phyloP scores from a whole-genome alignment of 2,888 invertebrate genomes.

The Nemoura dubitans region DNA sequence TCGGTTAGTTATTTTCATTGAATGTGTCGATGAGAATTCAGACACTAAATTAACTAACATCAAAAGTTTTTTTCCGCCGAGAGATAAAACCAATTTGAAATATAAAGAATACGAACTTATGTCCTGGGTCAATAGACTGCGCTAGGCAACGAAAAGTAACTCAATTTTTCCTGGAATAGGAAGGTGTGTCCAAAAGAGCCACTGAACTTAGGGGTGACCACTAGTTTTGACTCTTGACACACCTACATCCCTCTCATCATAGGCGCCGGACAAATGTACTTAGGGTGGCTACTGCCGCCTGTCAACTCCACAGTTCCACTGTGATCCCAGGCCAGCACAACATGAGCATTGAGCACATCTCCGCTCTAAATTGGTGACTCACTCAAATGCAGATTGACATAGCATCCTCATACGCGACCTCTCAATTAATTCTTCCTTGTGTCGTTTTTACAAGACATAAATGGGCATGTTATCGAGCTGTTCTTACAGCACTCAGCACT shows the following conservation, averaged over 20 bases:
- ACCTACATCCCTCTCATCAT: too few species aligned
- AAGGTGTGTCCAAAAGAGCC: too few species aligned
- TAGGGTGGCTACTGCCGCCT: too few species aligned
- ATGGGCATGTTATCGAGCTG: neutral
- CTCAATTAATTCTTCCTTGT: neutral
- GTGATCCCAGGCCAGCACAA: too few species aligned
- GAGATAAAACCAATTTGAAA: neutral
- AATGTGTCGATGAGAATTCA: neutral
- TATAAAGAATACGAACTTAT: neutral
- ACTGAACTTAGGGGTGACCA: too few species aligned
- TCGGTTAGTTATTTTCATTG: neutral
- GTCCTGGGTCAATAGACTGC: neutral
- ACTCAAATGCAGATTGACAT: slow-evolving; percentile 22
- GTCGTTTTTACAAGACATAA: neutral
- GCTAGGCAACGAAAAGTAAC: neutral
- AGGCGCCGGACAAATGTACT: too few species aligned
- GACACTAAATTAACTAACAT: neutral
- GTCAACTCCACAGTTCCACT: too few species aligned
- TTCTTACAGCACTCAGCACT: too few species aligned
- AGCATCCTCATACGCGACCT: neutral
- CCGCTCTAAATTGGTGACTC: neutral
- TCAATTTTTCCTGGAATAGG: too few species aligned
- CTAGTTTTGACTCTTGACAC: too few species aligned
- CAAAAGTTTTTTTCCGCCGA: neutral
- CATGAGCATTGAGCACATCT: too few species aligned